Evolutionary conservation across 2,113 vertebrate genomes (phyloP), one percentile per base, ranked within the genome.

Genomic region (Deroptyus accipitrinus): DNA sequence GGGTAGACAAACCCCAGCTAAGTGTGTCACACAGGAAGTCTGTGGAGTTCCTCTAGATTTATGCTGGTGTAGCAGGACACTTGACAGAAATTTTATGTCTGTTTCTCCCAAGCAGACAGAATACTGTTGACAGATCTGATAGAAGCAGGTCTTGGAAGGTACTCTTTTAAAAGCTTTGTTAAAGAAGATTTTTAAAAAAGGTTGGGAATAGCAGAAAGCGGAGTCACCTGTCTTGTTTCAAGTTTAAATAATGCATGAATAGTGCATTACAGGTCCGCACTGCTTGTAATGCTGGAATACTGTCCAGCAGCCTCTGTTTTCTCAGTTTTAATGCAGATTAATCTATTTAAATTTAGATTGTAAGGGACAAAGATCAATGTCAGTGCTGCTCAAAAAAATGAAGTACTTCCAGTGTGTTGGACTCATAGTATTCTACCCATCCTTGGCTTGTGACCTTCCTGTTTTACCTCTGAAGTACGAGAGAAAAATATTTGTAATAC

Each of bases 11-110:
- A 77, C 68, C 31, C 52, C 0, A 0, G 57, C 57, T 17, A 10
- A 82, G 19, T 87, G 83, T 22, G n/a, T 94, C 93, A 89, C 70
- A 18, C 66, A 95, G 93, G 86, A 94, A 91, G 57, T 91, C 42
- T 84, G 69, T 30, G 86, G 77, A 87, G 62, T 76, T 82, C 33
- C 42, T 90, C 42, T 54, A 39, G 57, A 44, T 86, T 84, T 76
- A 12, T 89, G 67, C 44, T 83, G 28, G 35, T 87, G 35, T 84
- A 87, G 81, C 80, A 81, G 66, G 52, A 91, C 78, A 62, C 7
- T 3, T 28, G 7, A 85, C 52, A 82, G 59, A 70, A 90, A 67
- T 67, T 27, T 52, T 72, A 18, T 66, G 10, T 16, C n/a, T 73
- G 28, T 78, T 81, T 87, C 62, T 80, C 46, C 51, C 30, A 70